phyloP scores from a whole-genome alignment of 2,797 vertebrate species.

The Cyclura pinguis region DNA sequence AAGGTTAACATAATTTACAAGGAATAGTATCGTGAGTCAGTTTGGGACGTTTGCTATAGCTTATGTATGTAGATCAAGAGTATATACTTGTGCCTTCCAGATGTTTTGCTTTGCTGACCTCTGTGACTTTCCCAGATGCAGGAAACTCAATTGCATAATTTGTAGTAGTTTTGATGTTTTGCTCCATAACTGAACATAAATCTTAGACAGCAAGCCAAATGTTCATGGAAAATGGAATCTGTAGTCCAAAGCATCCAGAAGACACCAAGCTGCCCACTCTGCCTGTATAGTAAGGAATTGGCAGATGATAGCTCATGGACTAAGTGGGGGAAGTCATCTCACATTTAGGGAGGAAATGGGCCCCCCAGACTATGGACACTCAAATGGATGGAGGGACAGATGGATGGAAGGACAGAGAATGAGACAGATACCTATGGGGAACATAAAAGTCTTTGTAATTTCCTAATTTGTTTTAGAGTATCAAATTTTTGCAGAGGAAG shows the following conservation, averaged over 20 bases:
- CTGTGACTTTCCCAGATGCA: too few species aligned
- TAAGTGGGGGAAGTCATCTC: too few species aligned
- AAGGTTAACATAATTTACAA: not conserved
- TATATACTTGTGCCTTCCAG: not conserved
- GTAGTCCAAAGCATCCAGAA: not conserved
- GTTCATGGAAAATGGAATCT: not conserved
- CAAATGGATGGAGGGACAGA: not conserved
- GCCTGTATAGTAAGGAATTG: not conserved
- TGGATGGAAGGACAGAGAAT: too few species aligned
- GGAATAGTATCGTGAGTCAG: not conserved
- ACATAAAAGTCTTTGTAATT: conserved; percentile 70
- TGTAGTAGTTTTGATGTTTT: too few species aligned
- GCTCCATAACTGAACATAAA: too few species aligned
- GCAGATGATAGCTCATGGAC: not conserved
- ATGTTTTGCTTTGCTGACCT: not conserved
- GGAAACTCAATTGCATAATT: not conserved
- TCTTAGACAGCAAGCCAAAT: not conserved
- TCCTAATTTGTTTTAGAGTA: conserved; percentile 50
- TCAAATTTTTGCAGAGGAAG: conserved; percentile 61
- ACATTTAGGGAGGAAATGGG: too few species aligned
- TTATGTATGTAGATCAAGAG: not conserved
- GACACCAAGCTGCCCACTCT: not conserved
- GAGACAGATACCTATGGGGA: conserved; percentile 5
- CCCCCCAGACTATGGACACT: too few species aligned
- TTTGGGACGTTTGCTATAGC: not conserved